These are phyloP conservation scores for Camelus bactrianus DNA, from an alignment of 2,113 vertebrate genomes.

Conservation along the genomic window DNA sequence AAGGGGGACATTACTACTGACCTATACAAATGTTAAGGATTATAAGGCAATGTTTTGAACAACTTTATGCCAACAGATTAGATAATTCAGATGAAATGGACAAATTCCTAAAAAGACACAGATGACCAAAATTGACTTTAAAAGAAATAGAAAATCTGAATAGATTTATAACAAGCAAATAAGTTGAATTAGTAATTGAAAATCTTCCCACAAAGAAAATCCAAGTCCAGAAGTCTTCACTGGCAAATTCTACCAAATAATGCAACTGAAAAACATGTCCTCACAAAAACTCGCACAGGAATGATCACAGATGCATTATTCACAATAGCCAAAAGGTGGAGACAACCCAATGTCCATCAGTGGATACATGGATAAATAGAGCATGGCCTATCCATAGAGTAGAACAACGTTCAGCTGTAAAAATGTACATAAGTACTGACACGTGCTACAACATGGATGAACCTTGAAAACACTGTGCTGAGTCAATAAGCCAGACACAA, in stretches of 20 bases:
- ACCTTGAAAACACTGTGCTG: not conserved
- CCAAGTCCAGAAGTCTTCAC: not conserved
- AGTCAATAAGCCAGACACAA: not conserved
- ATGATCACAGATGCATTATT: not conserved
- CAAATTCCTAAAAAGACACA: slow-evolving; percentile 29
- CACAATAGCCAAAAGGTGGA: not conserved
- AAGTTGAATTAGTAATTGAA: not conserved
- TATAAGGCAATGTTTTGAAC: not conserved
- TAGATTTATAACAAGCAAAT: slow-evolving; percentile 13
- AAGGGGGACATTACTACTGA: not conserved
- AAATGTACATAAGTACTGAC: not conserved
- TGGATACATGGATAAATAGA: not conserved
- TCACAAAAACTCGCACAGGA: not conserved
- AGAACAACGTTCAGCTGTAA: not conserved
- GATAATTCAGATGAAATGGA: slow-evolving; percentile 23
- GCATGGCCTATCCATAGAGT: not conserved
- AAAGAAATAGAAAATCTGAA: not conserved
- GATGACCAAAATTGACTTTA: not conserved
- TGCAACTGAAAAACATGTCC: not conserved
- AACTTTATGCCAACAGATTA: not conserved
- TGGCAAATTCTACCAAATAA: not conserved
- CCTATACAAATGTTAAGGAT: not conserved
- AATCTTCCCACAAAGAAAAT: slow-evolving; percentile 20
- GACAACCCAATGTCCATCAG: not conserved
- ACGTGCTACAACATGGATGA: not conserved